Base-by-base conservation (phyloP, 2,888 invertebrate genomes). In the Ochlodes sylvanus region DNA sequence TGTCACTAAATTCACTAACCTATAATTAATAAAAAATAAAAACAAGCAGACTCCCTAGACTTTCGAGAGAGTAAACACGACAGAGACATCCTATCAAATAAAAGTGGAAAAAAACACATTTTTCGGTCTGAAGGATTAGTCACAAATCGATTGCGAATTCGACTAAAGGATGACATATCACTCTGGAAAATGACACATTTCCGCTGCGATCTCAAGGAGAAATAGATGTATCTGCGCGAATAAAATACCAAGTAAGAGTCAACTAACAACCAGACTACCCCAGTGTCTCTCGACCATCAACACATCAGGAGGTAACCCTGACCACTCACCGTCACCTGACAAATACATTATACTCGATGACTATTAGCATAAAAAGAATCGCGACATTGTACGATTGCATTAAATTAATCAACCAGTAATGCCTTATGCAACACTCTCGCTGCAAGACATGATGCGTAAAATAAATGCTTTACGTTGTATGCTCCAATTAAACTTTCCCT, bases 381-480 rank as follows among this genome's bases (percentile, higher is more conserved):
- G 9, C 17, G 47, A 17, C 4, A 50, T 21, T 50, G 19, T 10
- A 7, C 12, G 10, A 19, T 19, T 19, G 50, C 19, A 50, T 3
- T 50, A 21, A 50, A 12, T 9, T 19, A 50, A 19, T 50, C 50
- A 19, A 50, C n/a, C 47, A 47, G 6, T 47, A 17, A 9, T 12
- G 47, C 10, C 21, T 63, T 63, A 63, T 41, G 15, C 27, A 63
- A 63, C 21, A 52, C 63, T 63, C 63, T 54, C 54, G 38, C 38
- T 63, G 34, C 54, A 52, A 62, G 38, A 41, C 63, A 42, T 63
- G 63, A 63, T 54, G 63, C 54, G 63, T 63, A 52, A 54, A 63
- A 63, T 63, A 63, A 41, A 63, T 54, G 41, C 62, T 52, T 14
- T 21, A 41, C 42, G 54, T 52, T 63, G 19, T 41, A 54, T 63